A percentile compares a stretch with the other conserved stretches of the same genome.
These are phyloP conservation scores for Phymatocera aterrima DNA, from an alignment of 2,888 invertebrate species.

Conservation along the genomic window DNA sequence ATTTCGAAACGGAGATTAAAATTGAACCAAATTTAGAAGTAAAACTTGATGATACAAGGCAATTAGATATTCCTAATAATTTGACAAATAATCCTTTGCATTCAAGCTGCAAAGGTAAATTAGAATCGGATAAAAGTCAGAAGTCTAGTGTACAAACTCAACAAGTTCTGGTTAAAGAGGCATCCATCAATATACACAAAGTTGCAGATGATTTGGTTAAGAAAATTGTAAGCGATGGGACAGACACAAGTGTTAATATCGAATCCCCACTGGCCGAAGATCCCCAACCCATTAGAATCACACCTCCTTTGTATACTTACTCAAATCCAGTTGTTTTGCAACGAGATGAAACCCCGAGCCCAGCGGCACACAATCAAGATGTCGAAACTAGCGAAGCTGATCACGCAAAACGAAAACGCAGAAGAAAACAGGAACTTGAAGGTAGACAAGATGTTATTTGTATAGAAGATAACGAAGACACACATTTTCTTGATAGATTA, in stretches of 20 bases:
- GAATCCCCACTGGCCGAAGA: slow-evolving; percentile 74
- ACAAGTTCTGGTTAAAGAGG: slow-evolving; percentile 62
- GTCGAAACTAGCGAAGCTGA: slow-evolving; percentile 69
- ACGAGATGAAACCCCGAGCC: slow-evolving; percentile 75
- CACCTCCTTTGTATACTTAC: slow-evolving; percentile 87
- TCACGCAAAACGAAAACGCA: slow-evolving; percentile 69
- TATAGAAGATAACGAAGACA: slow-evolving; percentile 70
- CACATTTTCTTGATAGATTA: slow-evolving; percentile 67
- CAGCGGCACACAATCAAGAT: slow-evolving; percentile 69
- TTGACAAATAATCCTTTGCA: slow-evolving; percentile 42
- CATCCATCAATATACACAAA: slow-evolving; percentile 59
- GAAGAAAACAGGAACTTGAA: slow-evolving; percentile 72
- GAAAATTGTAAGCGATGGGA: slow-evolving; percentile 59
- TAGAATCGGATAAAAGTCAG: slow-evolving; percentile 65
- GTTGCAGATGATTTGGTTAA: slow-evolving; percentile 67
- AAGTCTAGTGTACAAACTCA: slow-evolving; percentile 67
- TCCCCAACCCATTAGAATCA: slow-evolving; percentile 83
- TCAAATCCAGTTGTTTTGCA: slow-evolving; percentile 83
- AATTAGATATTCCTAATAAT: slow-evolving; percentile 39
- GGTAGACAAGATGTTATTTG: slow-evolving; percentile 72
- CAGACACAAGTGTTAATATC: slow-evolving; percentile 61
- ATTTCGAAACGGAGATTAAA: slow-evolving; percentile 58
- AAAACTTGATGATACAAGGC: slow-evolving; percentile 44
- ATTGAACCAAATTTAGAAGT: slow-evolving; percentile 57
- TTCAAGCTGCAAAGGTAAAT: slow-evolving; percentile 51